Evolutionary conservation across 2,797 vertebrate genomes (phyloP).

Genomic region (Linurgus olivaceus): DNA sequence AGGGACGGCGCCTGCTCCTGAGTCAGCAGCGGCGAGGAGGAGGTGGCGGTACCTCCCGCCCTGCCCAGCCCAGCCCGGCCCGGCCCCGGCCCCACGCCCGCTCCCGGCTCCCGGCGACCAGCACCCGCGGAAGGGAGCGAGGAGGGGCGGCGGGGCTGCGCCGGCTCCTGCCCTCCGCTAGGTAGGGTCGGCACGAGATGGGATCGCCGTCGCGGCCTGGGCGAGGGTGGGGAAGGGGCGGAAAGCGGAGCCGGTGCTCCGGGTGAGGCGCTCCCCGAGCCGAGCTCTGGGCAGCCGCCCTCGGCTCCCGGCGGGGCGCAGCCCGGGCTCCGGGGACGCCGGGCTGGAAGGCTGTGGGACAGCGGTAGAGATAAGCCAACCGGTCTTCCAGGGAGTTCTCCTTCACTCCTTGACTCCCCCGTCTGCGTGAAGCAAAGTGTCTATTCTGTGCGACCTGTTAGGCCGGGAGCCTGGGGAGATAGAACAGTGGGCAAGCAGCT

Average conservation of each 20-base stretch:
- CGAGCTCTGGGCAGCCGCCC: not conserved
- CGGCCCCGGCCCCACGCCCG: not conserved
- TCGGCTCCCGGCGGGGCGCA: not conserved
- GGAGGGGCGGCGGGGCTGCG: not conserved
- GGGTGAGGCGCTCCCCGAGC: not conserved
- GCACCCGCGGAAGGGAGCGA: not conserved
- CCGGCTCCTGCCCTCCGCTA: not conserved
- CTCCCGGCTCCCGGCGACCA: not conserved
- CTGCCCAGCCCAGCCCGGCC: not conserved
- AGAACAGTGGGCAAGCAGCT: accelerated
- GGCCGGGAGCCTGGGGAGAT: not conserved
- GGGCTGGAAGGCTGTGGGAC: not conserved
- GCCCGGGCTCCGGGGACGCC: not conserved
- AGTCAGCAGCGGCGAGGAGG: not conserved
- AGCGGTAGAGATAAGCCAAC: not conserved
- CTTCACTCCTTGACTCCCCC: not conserved
- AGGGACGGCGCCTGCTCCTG: not conserved
- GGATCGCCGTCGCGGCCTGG: not conserved
- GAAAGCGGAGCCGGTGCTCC: not conserved
- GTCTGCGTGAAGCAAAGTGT: not conserved
- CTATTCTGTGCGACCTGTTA: not conserved
- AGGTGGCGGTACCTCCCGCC: not conserved
- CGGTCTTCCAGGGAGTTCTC: not conserved
- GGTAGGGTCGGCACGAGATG: not conserved
- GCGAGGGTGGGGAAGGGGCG: not conserved